Evolutionary conservation across 2,113 vertebrate genomes (phyloP).

Genomic region (Cettia cetti): DNA sequence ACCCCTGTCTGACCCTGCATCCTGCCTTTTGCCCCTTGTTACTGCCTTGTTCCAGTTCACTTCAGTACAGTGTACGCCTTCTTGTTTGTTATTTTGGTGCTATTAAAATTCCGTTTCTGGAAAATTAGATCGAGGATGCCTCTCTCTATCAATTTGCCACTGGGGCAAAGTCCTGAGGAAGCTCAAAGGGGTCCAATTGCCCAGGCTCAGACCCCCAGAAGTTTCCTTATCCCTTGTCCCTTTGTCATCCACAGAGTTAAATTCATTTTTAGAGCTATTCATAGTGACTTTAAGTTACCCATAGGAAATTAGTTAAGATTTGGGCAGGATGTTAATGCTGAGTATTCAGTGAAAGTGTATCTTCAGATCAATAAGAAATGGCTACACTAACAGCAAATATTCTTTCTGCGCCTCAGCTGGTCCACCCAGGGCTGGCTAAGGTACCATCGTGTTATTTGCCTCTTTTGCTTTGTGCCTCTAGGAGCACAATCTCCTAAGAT

Average conservation of each 20-base stretch:
- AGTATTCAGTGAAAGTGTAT: neutral
- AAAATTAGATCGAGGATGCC: too few species aligned
- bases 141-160: too few species aligned
- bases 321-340: neutral
- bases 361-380: neutral
- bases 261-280: neutral
- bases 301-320: neutral
- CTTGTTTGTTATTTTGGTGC: too few species aligned
- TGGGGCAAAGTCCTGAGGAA: too few species aligned
- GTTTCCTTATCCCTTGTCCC: neutral
- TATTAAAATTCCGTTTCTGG: too few species aligned
- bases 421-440: neutral
- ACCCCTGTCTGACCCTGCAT: too few species aligned
- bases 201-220: too few species aligned
- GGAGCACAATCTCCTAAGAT: neutral
- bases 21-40: too few species aligned
- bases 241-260: rapidly evolving
- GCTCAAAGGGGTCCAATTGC: too few species aligned
- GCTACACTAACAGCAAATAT: neutral
- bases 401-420: neutral
- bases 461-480: neutral
- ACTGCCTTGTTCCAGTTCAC: too few species aligned
- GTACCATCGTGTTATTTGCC: neutral
- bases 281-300: neutral
- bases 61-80: too few species aligned